phyloP scores from a whole-genome alignment of 2,888 invertebrate genomes.

The Clanis bilineata region DNA sequence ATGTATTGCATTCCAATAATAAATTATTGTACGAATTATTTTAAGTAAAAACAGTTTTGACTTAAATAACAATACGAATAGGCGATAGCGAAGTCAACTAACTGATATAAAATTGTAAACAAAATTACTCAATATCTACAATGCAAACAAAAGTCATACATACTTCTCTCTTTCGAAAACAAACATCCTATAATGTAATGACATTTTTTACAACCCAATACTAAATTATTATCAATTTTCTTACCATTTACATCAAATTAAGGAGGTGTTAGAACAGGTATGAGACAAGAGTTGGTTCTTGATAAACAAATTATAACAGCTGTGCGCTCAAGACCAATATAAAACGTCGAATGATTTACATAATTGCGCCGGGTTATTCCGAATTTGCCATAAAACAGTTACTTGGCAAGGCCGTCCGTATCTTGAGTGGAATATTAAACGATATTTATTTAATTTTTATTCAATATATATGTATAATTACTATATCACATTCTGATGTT shows the following conservation, averaged over 20 bases:
- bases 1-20: no score
- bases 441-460: slow-evolving; percentile 18
- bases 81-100: background rate
- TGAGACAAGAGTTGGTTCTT: slow-evolving; percentile 18
- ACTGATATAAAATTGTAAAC: background rate
- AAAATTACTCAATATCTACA: background rate
- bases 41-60: background rate
- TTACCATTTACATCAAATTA: slow-evolving; percentile 11
- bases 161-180: background rate
- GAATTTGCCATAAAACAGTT: slow-evolving; percentile 52
- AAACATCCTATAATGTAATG: background rate
- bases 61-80: background rate
- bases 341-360: slow-evolving; percentile 45
- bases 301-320: slow-evolving; percentile 28
- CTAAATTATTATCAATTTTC: slow-evolving; percentile 12
- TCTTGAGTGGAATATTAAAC: slow-evolving; percentile 21
- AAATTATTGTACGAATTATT: no score
- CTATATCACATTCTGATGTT: slow-evolving; percentile 26
- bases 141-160: background rate
- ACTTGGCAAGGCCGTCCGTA: slow-evolving; percentile 54
- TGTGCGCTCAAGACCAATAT: slow-evolving; percentile 32
- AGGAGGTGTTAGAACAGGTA: slow-evolving; percentile 7
- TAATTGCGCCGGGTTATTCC: slow-evolving; percentile 53
- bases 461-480: slow-evolving; percentile 25
- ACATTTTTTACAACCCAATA: background rate